A percentile compares a stretch with the other conserved stretches of the same genome.
Conservation (phyloP, 2,113 vertebrate species). For the Lepisosteus osseus region DNA sequence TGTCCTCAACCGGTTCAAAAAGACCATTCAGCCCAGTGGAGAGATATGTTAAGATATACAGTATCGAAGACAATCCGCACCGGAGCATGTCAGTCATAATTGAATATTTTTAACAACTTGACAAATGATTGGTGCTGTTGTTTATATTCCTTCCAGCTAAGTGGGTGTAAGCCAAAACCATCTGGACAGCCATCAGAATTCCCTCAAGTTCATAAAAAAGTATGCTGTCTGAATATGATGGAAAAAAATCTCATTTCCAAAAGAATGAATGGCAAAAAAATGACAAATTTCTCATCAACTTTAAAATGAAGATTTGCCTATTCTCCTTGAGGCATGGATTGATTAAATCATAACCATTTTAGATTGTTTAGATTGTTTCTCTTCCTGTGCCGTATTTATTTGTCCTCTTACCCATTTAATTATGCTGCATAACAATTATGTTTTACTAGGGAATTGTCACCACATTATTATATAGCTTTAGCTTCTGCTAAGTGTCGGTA, state of each 20-base stretch:
- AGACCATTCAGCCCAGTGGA: too few relatives aligned
- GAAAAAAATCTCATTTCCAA: constrained; percentile 20
- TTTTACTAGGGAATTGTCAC: too few relatives aligned
- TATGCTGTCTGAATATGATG: constrained; percentile 49
- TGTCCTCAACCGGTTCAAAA: too few relatives aligned
- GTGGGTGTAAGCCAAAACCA: constrained; percentile 46
- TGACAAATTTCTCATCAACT: constrained; percentile 35
- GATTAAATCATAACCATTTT: too few relatives aligned
- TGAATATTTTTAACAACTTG: not conserved
- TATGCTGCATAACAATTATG: too few relatives aligned
- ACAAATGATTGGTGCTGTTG: constrained; percentile 36
- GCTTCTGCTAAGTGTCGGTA: too few relatives aligned
- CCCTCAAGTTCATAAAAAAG: constrained; percentile 52
- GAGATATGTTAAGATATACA: too few relatives aligned
- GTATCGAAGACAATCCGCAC: too few relatives aligned
- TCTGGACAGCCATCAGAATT: constrained; percentile 56
- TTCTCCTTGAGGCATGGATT: not conserved
- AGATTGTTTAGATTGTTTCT: not conserved
- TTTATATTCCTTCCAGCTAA: constrained; percentile 50
- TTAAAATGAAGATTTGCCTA: constrained; percentile 7
- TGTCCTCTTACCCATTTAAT: too few relatives aligned
- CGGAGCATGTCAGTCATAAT: too few relatives aligned
- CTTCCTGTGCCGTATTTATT: not conserved
- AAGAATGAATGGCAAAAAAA: constrained; percentile 22
- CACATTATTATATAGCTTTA: too few relatives aligned